Base-by-base conservation (phyloP, 2,113 vertebrate species). In the Rhegmatorhina hoffmannsi region DNA sequence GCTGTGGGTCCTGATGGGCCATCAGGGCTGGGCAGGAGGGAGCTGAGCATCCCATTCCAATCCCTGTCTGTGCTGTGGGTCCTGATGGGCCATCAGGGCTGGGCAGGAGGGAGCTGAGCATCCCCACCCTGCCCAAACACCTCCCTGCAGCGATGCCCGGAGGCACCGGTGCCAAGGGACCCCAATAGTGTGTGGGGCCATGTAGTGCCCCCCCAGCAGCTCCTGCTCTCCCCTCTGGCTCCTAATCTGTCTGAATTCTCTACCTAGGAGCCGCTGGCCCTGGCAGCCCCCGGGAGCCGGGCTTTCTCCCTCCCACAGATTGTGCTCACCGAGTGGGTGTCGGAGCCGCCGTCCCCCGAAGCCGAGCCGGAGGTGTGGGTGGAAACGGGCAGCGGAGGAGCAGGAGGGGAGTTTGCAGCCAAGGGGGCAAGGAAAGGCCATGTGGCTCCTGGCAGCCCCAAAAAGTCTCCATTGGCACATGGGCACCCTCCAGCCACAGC, bases 231-330 rank as follows among this genome's bases (percentile, higher is more conserved):
- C 1, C 9, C 90, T 43, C 60, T 0, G 17, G 89, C 83, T 81
- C 91, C 59, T 97, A 95, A 97, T 16, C n/a, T 91, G 44, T 96
- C 60, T 96, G 92, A 93, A 90, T 97, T 97, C 92, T 95, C 95
- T 82, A 73, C 67, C 46, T 47, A 97, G 95, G 96, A 96, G 91
- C 87, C 77, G 49, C 17, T 26, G 77, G 69, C 84, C 56, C 49
- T 76, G 97, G 96, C 87, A 36, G 55, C 95, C 80, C 25, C 92
- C 6, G 92, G 87, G 52, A 69, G 83, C 85, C 69, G 94, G 20
- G 90, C 89, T n/a, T 95, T 97, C 95, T 97, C 98, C 46, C 90
- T 99, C 83, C 99, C 99, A 18, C 97, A 95, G 96, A 99, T 99
- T 95, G 92, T 99, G 93, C 96, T 99, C 97, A 99, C 98, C 38